A percentile compares a stretch with the other conserved stretches of the same genome.
Conservation (phyloP, 2,113 vertebrate species). For the Myotis brandtii region DNA sequence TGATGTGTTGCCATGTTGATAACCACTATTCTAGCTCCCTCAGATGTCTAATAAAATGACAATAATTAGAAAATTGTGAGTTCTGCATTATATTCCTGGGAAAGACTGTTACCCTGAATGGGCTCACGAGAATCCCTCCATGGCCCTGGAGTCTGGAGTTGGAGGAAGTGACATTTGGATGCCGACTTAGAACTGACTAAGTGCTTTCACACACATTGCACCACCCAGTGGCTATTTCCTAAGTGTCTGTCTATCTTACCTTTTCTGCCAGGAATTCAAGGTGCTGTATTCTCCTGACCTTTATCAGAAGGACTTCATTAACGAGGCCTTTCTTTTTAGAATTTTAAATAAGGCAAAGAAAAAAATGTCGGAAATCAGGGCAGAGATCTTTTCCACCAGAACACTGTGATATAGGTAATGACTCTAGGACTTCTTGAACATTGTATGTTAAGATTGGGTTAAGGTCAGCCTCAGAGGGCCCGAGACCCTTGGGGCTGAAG, state of each 20-base stretch:
- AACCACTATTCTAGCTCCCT: background rate
- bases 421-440: background rate
- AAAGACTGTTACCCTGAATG: background rate
- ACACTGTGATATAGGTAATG: background rate
- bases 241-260: background rate
- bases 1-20: background rate
- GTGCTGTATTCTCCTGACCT: background rate
- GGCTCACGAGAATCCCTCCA: background rate
- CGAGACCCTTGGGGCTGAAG: background rate
- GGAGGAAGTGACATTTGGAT: background rate
- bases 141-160: background rate
- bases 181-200: background rate
- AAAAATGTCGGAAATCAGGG: background rate
- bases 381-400: slow-evolving; percentile 3
- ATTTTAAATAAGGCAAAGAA: slow-evolving; percentile 56
- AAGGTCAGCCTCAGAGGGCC: background rate
- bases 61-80: slow-evolving; percentile 50
- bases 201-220: background rate
- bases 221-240: background rate
- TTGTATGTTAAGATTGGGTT: background rate
- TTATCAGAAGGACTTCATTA: slow-evolving; percentile 6
- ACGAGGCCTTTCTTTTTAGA: background rate
- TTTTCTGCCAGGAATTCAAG: slow-evolving; percentile 4
- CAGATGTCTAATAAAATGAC: slow-evolving; percentile 12
- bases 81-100: slow-evolving; percentile 30